Evolutionary conservation across 2,888 invertebrate species (phyloP).

Genomic region (Agonum fuliginosum): DNA sequence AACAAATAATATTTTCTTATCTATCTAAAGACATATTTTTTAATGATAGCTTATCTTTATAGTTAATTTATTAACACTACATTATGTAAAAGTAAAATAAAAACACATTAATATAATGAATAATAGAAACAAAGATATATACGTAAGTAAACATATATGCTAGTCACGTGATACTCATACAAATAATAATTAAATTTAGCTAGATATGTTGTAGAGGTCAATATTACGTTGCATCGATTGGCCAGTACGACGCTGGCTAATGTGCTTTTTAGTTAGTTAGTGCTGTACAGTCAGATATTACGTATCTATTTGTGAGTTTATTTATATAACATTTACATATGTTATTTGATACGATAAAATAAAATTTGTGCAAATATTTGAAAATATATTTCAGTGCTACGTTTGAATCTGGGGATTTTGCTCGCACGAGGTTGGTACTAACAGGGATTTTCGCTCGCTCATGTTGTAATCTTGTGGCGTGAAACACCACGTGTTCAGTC

Average conservation of each 20-base stretch:
- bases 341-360: not conserved
- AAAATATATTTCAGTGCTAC: not conserved
- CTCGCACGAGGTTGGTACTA: constrained; percentile 30
- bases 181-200: constrained; percentile 53
- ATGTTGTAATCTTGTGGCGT: constrained; percentile 57
- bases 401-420: constrained; percentile 48
- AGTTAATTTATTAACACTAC: not conserved
- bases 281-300: not conserved
- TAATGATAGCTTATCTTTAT: constrained; percentile 18
- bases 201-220: constrained; percentile 45
- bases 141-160: constrained; percentile 30
- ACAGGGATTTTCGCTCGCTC: constrained; percentile 24
- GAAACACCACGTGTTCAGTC: constrained; percentile 59
- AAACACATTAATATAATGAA: constrained; percentile 19
- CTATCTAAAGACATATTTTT: no score
- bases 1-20: not conserved
- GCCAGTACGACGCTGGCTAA: constrained; percentile 18
- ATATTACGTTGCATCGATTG: constrained; percentile 45
- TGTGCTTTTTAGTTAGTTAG: constrained; percentile 20
- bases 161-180: constrained; percentile 41
- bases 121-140: constrained; percentile 5
- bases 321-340: constrained; percentile 11
- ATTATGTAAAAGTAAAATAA: not conserved
- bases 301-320: constrained; percentile 37
- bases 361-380: constrained; percentile 12